Conservation (phyloP, 2,113 vertebrate genomes). For the Actenoides hombroni region DNA sequence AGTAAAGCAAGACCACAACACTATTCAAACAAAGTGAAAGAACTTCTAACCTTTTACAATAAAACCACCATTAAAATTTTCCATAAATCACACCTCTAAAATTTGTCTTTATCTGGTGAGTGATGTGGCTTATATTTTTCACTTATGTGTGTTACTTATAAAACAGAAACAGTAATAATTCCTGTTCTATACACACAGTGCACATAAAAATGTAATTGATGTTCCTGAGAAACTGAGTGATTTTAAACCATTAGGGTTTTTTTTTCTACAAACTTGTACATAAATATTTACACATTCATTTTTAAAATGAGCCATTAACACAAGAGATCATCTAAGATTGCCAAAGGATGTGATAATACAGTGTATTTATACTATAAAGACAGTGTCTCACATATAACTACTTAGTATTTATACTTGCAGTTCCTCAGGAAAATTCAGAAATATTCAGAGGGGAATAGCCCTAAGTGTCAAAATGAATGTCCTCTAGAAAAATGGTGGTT, state of each 20-base stretch:
- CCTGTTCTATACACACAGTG: not conserved
- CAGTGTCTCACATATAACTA: not conserved
- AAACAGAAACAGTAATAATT: not conserved
- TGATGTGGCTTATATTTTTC: not conserved
- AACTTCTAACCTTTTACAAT: not conserved
- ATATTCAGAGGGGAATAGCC: not conserved
- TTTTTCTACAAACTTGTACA: not conserved
- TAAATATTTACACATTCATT: not conserved
- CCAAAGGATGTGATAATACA: not conserved
- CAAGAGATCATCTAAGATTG: not conserved
- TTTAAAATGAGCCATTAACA: not conserved
- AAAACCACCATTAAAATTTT: not conserved
- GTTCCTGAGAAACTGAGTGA: not conserved
- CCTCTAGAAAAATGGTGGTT: not conserved
- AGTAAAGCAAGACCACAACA: not conserved
- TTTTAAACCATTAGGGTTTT: not conserved
- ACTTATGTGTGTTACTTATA: not conserved
- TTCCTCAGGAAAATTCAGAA: not conserved
- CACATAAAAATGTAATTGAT: not conserved
- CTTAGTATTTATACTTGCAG: not conserved
- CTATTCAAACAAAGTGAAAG: not conserved
- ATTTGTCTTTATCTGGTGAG: not conserved
- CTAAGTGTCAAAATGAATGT: not conserved
- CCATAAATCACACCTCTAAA: not conserved
- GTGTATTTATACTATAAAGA: not conserved